Evolutionary conservation across 2,113 vertebrate genomes (phyloP).

Genomic region (Psophia crepitans): DNA sequence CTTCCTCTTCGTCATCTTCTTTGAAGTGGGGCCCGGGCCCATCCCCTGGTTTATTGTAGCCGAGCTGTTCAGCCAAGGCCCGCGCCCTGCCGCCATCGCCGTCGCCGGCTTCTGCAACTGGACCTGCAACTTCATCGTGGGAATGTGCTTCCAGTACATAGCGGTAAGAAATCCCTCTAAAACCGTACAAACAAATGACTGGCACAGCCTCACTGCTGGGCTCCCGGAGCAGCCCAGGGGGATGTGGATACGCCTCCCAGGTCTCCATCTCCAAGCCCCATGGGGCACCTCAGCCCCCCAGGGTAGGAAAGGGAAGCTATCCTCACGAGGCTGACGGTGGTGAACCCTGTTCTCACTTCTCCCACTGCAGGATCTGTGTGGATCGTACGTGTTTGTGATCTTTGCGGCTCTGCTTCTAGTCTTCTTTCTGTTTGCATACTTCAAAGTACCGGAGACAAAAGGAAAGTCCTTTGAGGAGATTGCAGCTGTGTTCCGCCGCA

Average conservation of each 20-base stretch:
- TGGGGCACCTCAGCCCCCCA: not conserved
- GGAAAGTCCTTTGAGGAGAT: slow-evolving; percentile 94
- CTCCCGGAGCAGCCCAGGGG: not conserved
- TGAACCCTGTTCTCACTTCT: not conserved
- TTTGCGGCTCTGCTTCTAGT: slow-evolving; percentile 82
- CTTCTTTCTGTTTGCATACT: slow-evolving; percentile 83
- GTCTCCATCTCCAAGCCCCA: not conserved
- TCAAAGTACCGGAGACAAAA: slow-evolving; percentile 93
- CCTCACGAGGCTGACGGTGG: not conserved
- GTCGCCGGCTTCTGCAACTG: slow-evolving; percentile 92
- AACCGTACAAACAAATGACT: not conserved
- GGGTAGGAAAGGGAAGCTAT: not conserved
- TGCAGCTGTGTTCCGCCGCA: slow-evolving; percentile 81
- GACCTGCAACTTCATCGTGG: slow-evolving; percentile 93
- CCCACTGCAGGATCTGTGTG: slow-evolving; percentile 76
- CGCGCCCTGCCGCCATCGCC: slow-evolving; percentile 88
- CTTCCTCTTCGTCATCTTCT: slow-evolving; percentile 94
- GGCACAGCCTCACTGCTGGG: not conserved
- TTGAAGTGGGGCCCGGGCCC: slow-evolving; percentile 94
- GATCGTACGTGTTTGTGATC: slow-evolving; percentile 84
- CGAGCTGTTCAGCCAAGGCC: slow-evolving; percentile 96
- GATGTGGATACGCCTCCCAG: not conserved
- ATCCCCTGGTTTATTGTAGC: slow-evolving; percentile 98
- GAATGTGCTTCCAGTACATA: slow-evolving; percentile 90
- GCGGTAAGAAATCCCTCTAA: slow-evolving; percentile 72